These are phyloP conservation scores for Melanotaenia duboulayi DNA, from an alignment of 2,113 vertebrate genomes.

Conservation along the genomic window DNA sequence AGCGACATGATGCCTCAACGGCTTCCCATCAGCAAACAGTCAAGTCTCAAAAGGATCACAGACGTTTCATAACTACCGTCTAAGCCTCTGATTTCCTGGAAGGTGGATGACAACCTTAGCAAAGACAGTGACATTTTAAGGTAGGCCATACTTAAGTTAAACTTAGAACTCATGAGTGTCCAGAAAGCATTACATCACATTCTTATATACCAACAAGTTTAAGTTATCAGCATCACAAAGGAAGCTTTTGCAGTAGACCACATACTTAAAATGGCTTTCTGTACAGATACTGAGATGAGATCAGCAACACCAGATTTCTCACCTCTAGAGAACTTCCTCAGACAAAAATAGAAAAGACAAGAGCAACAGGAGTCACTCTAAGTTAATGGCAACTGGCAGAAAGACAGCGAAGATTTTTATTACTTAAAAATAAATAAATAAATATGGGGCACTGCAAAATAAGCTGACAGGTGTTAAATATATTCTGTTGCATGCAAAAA, in stretches of 20 bases:
- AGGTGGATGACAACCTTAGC: background rate
- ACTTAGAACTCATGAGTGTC: background rate
- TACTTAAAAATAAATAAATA: background rate
- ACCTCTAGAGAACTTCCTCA: conserved; percentile 11
- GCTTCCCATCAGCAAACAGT: background rate
- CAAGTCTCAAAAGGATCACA: background rate
- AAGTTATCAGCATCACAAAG: background rate
- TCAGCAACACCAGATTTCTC: conserved; percentile 23
- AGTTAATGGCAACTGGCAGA: conserved; percentile 6
- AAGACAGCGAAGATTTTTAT: background rate
- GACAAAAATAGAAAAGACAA: conserved; percentile 75
- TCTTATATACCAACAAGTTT: background rate
- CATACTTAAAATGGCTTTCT: conserved; percentile 10
- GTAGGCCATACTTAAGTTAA: background rate
- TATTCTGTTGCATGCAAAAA: conserved; percentile 13
- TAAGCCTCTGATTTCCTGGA: background rate
- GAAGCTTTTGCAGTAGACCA: background rate
- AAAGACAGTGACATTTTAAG: background rate
- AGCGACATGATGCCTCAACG: background rate
- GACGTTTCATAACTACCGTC: conserved; percentile 1
- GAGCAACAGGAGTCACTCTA: conserved; percentile 19
- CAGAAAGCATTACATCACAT: background rate
- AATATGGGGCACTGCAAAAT: background rate
- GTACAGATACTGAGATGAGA: conserved; percentile 15
- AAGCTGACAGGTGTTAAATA: background rate